These are phyloP conservation scores for Tetraneura akinire DNA, from an alignment of 1,140 invertebrate genomes.

Conservation along the genomic window DNA sequence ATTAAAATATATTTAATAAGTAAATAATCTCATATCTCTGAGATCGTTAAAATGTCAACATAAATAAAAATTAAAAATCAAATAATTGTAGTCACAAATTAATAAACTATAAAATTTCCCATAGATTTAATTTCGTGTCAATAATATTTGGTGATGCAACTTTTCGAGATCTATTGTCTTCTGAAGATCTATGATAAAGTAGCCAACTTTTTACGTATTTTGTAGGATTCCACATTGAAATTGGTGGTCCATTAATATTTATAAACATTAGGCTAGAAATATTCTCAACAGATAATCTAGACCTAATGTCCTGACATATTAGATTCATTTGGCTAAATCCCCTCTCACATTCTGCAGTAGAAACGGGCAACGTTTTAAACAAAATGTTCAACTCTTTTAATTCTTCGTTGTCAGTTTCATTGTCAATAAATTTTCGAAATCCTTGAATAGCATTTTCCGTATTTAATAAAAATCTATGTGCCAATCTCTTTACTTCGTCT, in stretches of 20 bases:
- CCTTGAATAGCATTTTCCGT: neutral
- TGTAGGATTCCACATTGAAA: neutral
- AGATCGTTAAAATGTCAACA: too few species aligned
- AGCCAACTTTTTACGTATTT: neutral
- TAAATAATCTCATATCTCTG: too few species aligned
- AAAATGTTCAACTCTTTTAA: neutral
- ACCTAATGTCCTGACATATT: neutral
- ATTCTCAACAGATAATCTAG: neutral
- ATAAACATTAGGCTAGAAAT: neutral
- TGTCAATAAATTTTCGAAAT: neutral
- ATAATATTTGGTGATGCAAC: too few species aligned
- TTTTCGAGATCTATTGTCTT: neutral
- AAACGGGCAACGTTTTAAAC: neutral
- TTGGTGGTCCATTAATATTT: neutral
- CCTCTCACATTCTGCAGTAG: neutral
- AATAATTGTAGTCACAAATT: too few species aligned
- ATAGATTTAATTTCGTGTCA: too few species aligned
- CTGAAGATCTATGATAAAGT: neutral
- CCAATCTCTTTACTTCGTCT: neutral
- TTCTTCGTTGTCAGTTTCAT: neutral
- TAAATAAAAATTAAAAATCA: too few species aligned
- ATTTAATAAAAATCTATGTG: neutral
- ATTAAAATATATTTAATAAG: too few species aligned
- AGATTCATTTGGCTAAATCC: neutral
- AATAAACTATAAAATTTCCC: too few species aligned